These are phyloP conservation scores for Pentalonia nigronervosa DNA, from an alignment of 1,140 invertebrate genomes.

Conservation along the genomic window DNA sequence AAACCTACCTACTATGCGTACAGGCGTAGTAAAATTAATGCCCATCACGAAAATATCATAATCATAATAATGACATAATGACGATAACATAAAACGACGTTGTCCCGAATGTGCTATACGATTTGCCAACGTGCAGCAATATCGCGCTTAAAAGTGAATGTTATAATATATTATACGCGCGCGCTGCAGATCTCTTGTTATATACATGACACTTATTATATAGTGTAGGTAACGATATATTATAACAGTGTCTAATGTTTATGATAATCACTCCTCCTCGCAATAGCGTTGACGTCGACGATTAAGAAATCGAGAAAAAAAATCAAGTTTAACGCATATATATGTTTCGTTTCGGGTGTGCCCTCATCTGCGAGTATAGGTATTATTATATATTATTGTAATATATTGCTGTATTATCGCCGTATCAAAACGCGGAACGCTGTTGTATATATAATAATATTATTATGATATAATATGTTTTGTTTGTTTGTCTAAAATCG, in stretches of 20 bases:
- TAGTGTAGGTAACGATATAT: background rate
- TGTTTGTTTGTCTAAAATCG: background rate
- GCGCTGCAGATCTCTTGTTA: background rate
- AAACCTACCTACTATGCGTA: background rate
- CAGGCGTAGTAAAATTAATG: background rate
- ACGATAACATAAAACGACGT: background rate
- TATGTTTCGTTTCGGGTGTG: constrained; percentile 6
- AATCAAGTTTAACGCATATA: background rate
- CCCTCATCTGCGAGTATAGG: background rate
- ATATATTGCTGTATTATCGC: background rate
- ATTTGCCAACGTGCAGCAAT: background rate
- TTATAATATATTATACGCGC: background rate
- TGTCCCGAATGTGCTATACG: background rate
- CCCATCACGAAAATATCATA: constrained; percentile 11
- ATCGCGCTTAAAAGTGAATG: background rate
- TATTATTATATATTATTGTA: background rate
- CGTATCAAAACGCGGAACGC: background rate
- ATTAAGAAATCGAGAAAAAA: constrained; percentile 9
- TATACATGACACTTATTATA: background rate
- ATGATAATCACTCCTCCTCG: background rate
- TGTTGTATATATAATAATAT: no score
- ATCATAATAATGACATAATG: constrained; percentile 4
- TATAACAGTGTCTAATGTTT: background rate
- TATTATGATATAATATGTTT: background rate
- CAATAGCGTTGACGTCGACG: background rate